Conservation (phyloP, 1,140 invertebrate species). For the Euura lappo region DNA sequence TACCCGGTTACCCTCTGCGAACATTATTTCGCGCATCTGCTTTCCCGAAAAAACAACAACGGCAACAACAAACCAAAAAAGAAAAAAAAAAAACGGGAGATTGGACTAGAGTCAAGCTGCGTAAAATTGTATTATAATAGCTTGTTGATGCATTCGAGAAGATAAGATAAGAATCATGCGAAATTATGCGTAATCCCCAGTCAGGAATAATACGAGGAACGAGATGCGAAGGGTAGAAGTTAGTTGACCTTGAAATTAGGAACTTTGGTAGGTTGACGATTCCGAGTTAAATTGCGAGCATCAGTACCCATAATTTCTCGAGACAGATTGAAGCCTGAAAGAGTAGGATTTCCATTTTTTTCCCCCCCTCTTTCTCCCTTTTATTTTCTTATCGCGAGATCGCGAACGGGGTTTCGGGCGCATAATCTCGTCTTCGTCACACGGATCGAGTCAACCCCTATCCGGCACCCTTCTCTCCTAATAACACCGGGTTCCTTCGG, state of each 20-base stretch:
- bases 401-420: too few relatives aligned
- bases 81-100: too few relatives aligned
- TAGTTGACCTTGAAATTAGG: slow-evolving; percentile 7
- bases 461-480: neutral
- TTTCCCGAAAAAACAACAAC: too few relatives aligned
- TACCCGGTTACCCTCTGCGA: slow-evolving; percentile 38
- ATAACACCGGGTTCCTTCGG: neutral
- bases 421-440: too few relatives aligned
- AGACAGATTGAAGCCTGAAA: too few relatives aligned
- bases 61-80: too few relatives aligned
- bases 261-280: neutral
- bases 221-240: neutral
- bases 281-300: neutral
- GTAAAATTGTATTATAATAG: neutral
- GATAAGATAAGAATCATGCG: too few relatives aligned
- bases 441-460: neutral
- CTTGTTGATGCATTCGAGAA: neutral
- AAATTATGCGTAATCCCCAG: neutral
- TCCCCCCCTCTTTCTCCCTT: too few relatives aligned
- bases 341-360: too few relatives aligned
- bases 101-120: too few relatives aligned
- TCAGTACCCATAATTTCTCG: too few relatives aligned
- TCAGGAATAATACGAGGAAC: neutral
- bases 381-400: too few relatives aligned
- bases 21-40: slow-evolving; percentile 13